A percentile compares a stretch with the other conserved stretches of the same genome.
These are phyloP conservation scores for Otocyon megalotis DNA, from an alignment of 2,113 vertebrate species.

Conservation along the genomic window DNA sequence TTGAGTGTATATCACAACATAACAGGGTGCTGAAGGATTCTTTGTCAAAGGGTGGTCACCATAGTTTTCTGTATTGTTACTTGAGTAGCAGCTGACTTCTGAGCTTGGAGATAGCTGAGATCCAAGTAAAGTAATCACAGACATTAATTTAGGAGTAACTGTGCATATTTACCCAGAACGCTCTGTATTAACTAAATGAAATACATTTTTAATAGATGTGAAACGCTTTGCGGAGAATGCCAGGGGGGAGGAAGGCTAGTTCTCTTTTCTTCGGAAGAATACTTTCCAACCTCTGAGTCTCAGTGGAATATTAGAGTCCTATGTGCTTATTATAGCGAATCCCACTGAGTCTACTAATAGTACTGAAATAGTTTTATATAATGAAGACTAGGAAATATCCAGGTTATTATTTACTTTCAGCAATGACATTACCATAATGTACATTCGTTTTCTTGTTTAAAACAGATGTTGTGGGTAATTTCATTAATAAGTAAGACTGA, in stretches of 20 bases:
- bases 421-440: slow-evolving; percentile 72
- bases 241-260: slow-evolving; percentile 45
- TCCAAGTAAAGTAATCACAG: neutral
- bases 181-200: slow-evolving; percentile 46
- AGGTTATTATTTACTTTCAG: slow-evolving; percentile 71
- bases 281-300: slow-evolving; percentile 40
- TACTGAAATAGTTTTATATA: slow-evolving; percentile 56
- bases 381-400: slow-evolving; percentile 67
- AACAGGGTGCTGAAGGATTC: neutral
- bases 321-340: slow-evolving; percentile 58
- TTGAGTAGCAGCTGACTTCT: neutral
- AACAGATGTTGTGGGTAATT: slow-evolving; percentile 73
- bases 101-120: neutral
- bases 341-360: slow-evolving; percentile 60
- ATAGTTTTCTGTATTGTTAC: neutral
- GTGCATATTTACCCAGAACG: neutral
- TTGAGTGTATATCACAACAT: neutral
- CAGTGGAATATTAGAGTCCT: slow-evolving; percentile 43
- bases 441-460: slow-evolving; percentile 68
- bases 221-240: slow-evolving; percentile 10
- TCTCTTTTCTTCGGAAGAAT: slow-evolving; percentile 9
- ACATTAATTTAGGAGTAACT: slow-evolving; percentile 14
- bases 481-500: slow-evolving; percentile 60
- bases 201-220: slow-evolving; percentile 13
- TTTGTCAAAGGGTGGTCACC: neutral